Evolutionary conservation across 2,797 vertebrate species (phyloP).

Genomic region (Enteromius anoplus): DNA sequence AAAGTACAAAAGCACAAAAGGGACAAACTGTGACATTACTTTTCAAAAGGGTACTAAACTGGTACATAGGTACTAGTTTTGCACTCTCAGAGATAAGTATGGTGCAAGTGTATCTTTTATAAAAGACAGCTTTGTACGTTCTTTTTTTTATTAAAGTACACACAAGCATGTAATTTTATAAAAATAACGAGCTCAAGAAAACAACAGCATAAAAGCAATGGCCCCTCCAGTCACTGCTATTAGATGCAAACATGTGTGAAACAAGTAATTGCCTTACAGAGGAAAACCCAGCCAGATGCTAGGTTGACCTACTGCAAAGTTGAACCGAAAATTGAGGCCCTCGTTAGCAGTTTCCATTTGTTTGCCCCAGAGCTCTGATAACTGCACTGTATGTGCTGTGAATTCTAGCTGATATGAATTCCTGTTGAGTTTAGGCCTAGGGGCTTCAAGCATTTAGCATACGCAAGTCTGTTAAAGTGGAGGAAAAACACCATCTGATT

Average conservation of each 20-base stretch:
- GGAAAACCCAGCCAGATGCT: conserved; percentile 20
- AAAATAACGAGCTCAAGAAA: neutral
- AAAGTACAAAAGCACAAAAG: neutral
- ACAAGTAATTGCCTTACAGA: conserved; percentile 4
- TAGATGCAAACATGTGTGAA: conserved; percentile 14
- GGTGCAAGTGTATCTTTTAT: neutral
- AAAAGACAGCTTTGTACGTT: neutral
- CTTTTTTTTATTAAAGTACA: neutral
- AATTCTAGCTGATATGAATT: conserved; percentile 24
- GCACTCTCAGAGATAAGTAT: neutral
- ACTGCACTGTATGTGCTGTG: conserved; percentile 9
- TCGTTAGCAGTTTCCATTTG: conserved; percentile 36
- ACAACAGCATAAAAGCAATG: neutral
- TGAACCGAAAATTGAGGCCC: neutral
- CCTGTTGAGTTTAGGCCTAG: conserved; percentile 17
- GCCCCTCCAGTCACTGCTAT: neutral
- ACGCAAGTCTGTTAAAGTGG: conserved; percentile 11
- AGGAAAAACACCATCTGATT: conserved; percentile 38
- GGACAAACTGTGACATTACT: neutral
- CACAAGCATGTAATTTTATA: neutral
- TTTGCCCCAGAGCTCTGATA: conserved; percentile 34
- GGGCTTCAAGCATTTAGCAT: conserved; percentile 36
- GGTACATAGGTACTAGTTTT: neutral
- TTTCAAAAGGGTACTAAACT: neutral
- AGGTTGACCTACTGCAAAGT: conserved; percentile 25